Evolutionary conservation across 2,888 invertebrate genomes (phyloP), one percentile per base, ranked within the genome.

Genomic region (Cordilura impudica): DNA sequence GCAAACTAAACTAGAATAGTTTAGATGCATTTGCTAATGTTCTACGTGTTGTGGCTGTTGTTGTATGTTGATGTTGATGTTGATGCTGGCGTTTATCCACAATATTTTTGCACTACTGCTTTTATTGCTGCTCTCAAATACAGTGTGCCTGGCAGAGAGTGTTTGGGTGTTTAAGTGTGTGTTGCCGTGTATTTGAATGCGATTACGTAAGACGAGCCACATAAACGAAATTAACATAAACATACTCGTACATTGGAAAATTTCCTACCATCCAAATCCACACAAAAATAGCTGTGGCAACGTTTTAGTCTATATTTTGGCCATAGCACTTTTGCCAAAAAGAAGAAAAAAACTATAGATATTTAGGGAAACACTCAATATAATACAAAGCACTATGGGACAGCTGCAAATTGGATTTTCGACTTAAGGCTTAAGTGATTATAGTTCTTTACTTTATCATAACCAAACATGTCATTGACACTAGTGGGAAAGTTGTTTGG

Each of bases 1-100:
- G 79, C 67, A 66, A 79, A 79, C 71, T 60, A 63, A 67, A 79
- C 67, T 54, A 51, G 71, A 71, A 79, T 71, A 75, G 79, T 71
- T 75, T 54, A 60, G 73, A 74, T 78, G 70, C 78, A 78, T 73
- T 70, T 78, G 69, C 67, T 63, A 51, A 73, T 69, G 56, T 18
- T 63, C 43, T 43, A 54, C 31, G 23, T 63, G 53, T 10, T 8
- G n/a, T 56, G 63, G 14, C 21, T 29, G 43, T 16, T 21, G 5
- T 7, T n/a, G 53, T 31, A 39, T 54, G 54, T 23, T 49, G 29
- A 39, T 51, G 72, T 54, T 31, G 54, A 47, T 39, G 54, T 26
- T 43, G 45, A 12, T 26, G 21, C 39, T 54, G 54, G 54, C 35
- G 49, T 69, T 65, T n/a, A n/a, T 23, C 63, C 56, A 51, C 43